A percentile compares a stretch with the other conserved stretches of the same genome.
These are phyloP conservation scores for Siderastrea radians DNA, from an alignment of 92 coral and sea anemone genomes.

Conservation along the genomic window DNA sequence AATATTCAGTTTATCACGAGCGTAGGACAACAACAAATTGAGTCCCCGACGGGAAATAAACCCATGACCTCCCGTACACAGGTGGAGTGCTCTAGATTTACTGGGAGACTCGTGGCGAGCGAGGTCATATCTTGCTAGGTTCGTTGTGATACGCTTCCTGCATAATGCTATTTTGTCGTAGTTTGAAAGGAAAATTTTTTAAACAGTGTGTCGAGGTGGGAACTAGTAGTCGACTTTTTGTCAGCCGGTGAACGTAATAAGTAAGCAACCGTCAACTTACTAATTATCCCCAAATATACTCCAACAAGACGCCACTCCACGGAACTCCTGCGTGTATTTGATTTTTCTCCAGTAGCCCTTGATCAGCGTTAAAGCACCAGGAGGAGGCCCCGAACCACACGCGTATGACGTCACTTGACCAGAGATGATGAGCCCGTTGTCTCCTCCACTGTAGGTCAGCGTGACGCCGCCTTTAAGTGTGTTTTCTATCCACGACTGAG, in stretches of 20 bases:
- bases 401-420: constrained; percentile 55
- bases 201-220: background rate
- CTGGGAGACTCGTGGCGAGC: too few species aligned
- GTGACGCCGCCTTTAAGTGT: constrained; percentile 50
- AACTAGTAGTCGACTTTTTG: background rate
- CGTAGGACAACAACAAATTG: too few species aligned
- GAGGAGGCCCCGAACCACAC: constrained; percentile 33
- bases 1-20: too few species aligned
- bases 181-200: too few species aligned
- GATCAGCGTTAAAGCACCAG: constrained; percentile 61
- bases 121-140: too few species aligned
- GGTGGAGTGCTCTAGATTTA: too few species aligned
- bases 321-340: constrained; percentile 68
- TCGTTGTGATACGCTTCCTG: too few species aligned
- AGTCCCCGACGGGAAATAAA: too few species aligned
- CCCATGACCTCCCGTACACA: too few species aligned
- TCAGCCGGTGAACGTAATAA: background rate
- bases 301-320: constrained; percentile 60
- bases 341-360: constrained; percentile 78
- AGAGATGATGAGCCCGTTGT: constrained; percentile 54
- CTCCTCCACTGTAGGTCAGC: constrained; percentile 43
- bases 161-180: too few species aligned
- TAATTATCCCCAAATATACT: constrained; percentile 62
- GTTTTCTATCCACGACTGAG: constrained; percentile 42
- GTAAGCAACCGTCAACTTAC: constrained; percentile 28